Evolutionary conservation across 2,888 invertebrate species (phyloP).

Genomic region (Scaptomyza flava): DNA sequence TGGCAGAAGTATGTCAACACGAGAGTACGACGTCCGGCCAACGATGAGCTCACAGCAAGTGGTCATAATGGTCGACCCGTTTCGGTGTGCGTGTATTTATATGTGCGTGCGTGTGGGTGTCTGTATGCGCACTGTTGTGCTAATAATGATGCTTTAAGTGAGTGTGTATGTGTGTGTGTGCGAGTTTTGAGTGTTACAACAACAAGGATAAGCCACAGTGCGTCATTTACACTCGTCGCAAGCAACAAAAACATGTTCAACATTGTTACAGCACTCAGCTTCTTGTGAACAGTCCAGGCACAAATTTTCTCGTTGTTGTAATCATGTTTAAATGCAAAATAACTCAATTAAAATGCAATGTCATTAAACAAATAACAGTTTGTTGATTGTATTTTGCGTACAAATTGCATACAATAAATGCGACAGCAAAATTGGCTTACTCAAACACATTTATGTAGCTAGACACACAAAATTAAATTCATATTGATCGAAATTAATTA

Average conservation of each 20-base stretch:
- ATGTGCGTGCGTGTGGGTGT: background rate
- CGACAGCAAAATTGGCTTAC: background rate
- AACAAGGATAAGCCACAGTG: constrained; percentile 58
- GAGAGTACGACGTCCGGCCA: constrained; percentile 51
- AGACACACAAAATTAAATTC: background rate
- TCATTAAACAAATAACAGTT: constrained; percentile 58
- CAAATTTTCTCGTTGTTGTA: constrained; percentile 21
- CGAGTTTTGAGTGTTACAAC: constrained; percentile 56
- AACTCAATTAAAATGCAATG: constrained; percentile 71
- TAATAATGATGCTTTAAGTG: constrained; percentile 77
- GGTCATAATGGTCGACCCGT: constrained; percentile 73
- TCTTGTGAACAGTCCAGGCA: constrained; percentile 8
- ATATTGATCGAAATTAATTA: background rate
- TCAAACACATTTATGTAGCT: background rate
- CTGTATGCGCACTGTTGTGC: constrained; percentile 57
- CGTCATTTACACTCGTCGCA: constrained; percentile 43
- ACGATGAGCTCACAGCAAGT: constrained; percentile 69
- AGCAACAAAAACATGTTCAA: constrained; percentile 25
- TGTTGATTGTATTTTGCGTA: constrained; percentile 37
- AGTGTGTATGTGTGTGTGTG: constrained; percentile 20
- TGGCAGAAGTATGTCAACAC: constrained; percentile 82
- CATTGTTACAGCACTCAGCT: constrained; percentile 31
- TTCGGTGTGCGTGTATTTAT: constrained; percentile 1
- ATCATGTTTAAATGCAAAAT: constrained; percentile 41
- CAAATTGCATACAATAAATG: constrained; percentile 30